phyloP scores from a whole-genome alignment of 1,140 invertebrate species.

The Belonocnema kinseyi region DNA sequence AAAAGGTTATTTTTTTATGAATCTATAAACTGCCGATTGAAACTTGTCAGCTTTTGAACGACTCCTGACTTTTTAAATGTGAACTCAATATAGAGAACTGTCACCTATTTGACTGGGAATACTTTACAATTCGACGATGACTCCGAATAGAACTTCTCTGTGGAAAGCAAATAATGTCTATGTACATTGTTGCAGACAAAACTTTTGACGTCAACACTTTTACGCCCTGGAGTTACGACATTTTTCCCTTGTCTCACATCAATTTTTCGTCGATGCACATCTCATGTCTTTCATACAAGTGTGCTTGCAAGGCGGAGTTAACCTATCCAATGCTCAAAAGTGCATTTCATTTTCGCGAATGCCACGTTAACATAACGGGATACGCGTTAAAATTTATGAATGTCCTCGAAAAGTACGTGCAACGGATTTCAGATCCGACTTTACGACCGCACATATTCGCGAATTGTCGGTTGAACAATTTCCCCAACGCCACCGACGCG shows the following conservation, averaged over 20 bases:
- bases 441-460: constrained; percentile 65
- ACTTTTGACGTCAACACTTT: constrained; percentile 67
- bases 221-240: constrained; percentile 51
- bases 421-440: constrained; percentile 56
- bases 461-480: constrained; percentile 55
- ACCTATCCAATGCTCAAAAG: constrained; percentile 37
- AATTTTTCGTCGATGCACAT: constrained; percentile 34
- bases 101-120: neutral
- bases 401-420: constrained; percentile 56
- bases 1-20: too few relatives aligned
- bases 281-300: constrained; percentile 24
- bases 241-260: constrained; percentile 36
- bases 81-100: neutral
- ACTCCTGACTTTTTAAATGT: neutral
- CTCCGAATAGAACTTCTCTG: neutral
- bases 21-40: too few relatives aligned
- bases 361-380: constrained; percentile 42
- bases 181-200: constrained; percentile 44
- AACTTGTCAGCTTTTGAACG: neutral
- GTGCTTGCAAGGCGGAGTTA: neutral
- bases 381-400: constrained; percentile 68
- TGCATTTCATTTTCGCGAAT: constrained; percentile 67
- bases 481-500: constrained; percentile 14
- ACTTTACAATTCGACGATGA: constrained; percentile 3
- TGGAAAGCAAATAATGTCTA: constrained; percentile 18